Evolutionary conservation across 2,888 invertebrate genomes (phyloP), one percentile per base, ranked within the genome.

Genomic region (Brenthis hecate): DNA sequence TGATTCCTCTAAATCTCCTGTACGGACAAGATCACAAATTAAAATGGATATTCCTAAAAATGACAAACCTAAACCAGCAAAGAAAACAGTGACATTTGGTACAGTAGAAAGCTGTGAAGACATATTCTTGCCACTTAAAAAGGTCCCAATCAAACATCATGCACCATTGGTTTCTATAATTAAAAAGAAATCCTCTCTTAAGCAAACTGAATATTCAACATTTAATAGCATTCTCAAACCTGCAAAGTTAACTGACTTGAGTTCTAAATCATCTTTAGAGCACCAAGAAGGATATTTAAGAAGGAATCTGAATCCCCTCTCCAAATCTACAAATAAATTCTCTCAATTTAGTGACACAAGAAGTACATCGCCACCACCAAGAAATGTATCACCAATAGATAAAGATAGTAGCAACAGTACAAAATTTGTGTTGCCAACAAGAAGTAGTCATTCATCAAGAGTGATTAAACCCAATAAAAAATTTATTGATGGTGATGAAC

Each of bases 381-480:
- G 89, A 74, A 90, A 85, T 74, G 71, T 80, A 61, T 92, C 92
- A 71, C 89, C 89, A 51, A 74, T 86, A 16, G 90, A 92, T 53
- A 90, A 85, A 77, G 91, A 91, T 76, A 80, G 78, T 13, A 79
- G 75, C 71, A 78, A 11, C 36, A 43, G 82, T 47, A 72, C 94
- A 63, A 96, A 95, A 84, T 97, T 97, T 92, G 94, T 96, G 48
- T 88, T 97, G 72, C 97, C 97, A 19, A 94, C 95, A 58, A 94
- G 96, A 78, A 97, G 97, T 92, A 96, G 95, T 16, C 96, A 97
- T 84, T 97, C 97, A 55, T 97, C 97, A 6, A 94, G 98, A 75
- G 96, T 97, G 56, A 97, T 97, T 65, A 98, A 97, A 84, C 97
- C 98, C 54, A 97, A 97, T 81, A 98, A 97, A 87, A 94, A 96